These are phyloP conservation scores for Sebastes steindachneri DNA, from an alignment of 2,797 vertebrate genomes.

Conservation along the genomic window DNA sequence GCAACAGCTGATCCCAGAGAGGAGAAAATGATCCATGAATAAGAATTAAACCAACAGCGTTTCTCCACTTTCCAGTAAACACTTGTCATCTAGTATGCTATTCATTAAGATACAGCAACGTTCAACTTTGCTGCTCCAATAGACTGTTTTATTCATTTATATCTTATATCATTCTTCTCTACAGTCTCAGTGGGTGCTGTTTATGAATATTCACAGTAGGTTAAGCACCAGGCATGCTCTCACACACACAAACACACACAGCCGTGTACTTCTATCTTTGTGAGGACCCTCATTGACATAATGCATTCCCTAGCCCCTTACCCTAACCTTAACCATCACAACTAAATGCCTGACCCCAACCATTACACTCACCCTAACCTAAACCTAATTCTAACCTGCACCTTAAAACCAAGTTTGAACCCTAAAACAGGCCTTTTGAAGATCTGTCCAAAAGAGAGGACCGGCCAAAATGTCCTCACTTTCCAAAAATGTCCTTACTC, in stretches of 20 bases:
- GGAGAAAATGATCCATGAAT: conserved; percentile 49
- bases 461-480: no score
- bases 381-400: no score
- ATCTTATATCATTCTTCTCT: background rate
- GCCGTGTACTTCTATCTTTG: no score
- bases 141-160: background rate
- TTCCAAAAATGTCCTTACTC: no score
- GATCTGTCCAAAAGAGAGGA: no score
- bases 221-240: conserved; percentile 6
- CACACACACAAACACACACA: background rate
- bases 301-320: no score
- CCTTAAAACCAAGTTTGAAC: no score
- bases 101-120: background rate
- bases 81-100: background rate
- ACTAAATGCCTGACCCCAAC: no score
- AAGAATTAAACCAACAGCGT: conserved; percentile 19
- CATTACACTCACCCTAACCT: no score
- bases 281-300: no score
- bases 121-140: background rate
- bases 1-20: conserved; percentile 51
- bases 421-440: no score
- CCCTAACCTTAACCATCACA: no score
- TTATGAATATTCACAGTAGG: conserved; percentile 7
- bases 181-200: background rate
- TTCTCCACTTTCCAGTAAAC: background rate